phyloP scores from a whole-genome alignment of 2,797 vertebrate genomes.

The Cossypha heuglini region DNA sequence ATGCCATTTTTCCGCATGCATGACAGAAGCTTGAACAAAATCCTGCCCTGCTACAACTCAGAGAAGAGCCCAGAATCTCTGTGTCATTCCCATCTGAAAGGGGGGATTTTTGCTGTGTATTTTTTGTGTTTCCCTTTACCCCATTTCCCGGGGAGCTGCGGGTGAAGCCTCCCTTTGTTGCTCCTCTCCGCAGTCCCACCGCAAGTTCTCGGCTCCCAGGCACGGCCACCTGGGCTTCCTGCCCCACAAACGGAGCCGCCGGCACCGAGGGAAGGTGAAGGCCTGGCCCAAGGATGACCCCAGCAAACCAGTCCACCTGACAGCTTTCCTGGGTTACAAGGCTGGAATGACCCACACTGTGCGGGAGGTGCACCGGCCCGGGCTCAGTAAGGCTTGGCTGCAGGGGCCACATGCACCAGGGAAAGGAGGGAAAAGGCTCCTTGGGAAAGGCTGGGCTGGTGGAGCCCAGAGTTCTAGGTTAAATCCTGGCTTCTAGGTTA shows the following conservation, averaged over 20 bases:
- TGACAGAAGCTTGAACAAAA: neutral
- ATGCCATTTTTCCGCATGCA: rapidly evolving
- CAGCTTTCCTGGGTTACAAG: conserved; percentile 93
- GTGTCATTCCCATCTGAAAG: neutral
- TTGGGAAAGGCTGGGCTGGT: neutral
- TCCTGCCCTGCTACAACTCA: rapidly evolving
- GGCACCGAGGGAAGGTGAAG: conserved; percentile 87
- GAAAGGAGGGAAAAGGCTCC: neutral
- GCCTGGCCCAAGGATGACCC: conserved; percentile 91
- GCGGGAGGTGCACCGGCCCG: conserved; percentile 85
- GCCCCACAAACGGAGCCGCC: conserved; percentile 84
- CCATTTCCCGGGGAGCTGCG: neutral
- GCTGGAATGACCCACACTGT: conserved; percentile 94
- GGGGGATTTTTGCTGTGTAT: neutral
- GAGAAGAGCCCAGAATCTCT: neutral
- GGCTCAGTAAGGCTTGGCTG: conserved; percentile 82
- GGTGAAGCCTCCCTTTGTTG: neutral
- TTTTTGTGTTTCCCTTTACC: neutral
- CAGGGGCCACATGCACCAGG: neutral
- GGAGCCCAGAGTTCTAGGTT: neutral
- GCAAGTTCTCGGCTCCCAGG: conserved; percentile 92
- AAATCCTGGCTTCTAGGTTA: no score
- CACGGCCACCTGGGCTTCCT: conserved; percentile 94
- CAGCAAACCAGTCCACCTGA: conserved; percentile 87
- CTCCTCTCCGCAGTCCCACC: conserved; percentile 83